Evolutionary conservation across 2,888 invertebrate species (phyloP), one percentile per base, ranked within the genome.

Genomic region (Athripsodes cinereus): DNA sequence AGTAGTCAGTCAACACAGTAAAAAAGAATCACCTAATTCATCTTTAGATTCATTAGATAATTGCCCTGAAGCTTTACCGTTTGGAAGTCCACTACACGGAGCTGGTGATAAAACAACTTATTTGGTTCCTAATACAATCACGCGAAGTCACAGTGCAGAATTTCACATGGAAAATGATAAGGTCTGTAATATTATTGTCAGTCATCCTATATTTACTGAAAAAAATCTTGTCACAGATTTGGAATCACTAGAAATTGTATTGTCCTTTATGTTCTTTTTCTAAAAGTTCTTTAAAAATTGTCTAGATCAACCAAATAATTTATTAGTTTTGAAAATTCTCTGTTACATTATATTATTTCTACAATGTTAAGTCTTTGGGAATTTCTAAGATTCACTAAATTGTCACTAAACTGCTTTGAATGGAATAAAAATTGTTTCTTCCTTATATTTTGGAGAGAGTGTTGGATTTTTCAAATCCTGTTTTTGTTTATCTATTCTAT

Each of bases 1-100:
- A 66, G 74, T 86, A 8, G 83, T 84, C 66, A 86, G 83, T 62
- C 84, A 85, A 65, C 84, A 85, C 51, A 84, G 84, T 19, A 79
- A 82, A 60, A 82, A 82, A 66, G 71, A 81, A 68, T 81, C 81
- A 3, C 73, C 73, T 53, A 70, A 72, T 54, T 71, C 71, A 13
- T 65, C 64, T 20, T 58, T 57, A 8, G 57, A 57, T 52, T 19
- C 66, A 64, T 1, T 70, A 74, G 73, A 70, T 69, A 5, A 70
- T 70, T 0, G 73, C 70, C 2, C 58, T 69, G 58, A 75, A 74
- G 64, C 72, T 69, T 55, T 64, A 34, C 61, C 62, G 2, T 62
- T 63, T 53, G 61, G 64, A 18, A 64, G 64, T 57, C 64, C 64
- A 2, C 31, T 62, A 40, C 64, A 64, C 18, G 55, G 57, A n/a